These are phyloP conservation scores for Ciconia boyciana DNA, from an alignment of 2,113 vertebrate genomes.

Conservation along the genomic window DNA sequence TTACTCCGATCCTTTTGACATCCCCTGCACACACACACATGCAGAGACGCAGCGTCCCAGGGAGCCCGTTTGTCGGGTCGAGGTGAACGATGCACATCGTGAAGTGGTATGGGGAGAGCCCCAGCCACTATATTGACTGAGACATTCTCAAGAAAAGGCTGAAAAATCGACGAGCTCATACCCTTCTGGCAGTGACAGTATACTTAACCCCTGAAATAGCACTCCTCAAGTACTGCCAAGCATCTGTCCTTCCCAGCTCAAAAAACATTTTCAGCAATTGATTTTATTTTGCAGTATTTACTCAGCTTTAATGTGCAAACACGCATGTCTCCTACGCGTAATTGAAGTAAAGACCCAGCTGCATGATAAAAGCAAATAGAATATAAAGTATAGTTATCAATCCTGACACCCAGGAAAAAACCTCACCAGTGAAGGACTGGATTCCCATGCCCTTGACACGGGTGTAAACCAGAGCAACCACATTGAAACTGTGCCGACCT, in stretches of 20 bases:
- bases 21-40: accelerated
- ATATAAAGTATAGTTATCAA: background rate
- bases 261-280: background rate
- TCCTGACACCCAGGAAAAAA: background rate
- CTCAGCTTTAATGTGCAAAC: background rate
- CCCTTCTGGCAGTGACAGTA: background rate
- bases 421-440: accelerated
- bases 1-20: background rate
- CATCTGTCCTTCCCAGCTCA: background rate
- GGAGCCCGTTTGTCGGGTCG: accelerated
- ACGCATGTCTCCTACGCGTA: accelerated
- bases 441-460: background rate
- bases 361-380: background rate
- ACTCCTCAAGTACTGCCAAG: background rate
- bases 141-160: background rate
- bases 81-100: accelerated
- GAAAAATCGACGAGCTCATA: accelerated
- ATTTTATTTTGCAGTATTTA: background rate
- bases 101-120: background rate
- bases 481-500: accelerated
- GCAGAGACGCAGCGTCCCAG: accelerated
- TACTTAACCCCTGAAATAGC: background rate
- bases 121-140: background rate
- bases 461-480: background rate
- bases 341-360: background rate